Evolutionary conservation across 2,797 vertebrate species (phyloP).

Genomic region (Cirrhinus molitorella): DNA sequence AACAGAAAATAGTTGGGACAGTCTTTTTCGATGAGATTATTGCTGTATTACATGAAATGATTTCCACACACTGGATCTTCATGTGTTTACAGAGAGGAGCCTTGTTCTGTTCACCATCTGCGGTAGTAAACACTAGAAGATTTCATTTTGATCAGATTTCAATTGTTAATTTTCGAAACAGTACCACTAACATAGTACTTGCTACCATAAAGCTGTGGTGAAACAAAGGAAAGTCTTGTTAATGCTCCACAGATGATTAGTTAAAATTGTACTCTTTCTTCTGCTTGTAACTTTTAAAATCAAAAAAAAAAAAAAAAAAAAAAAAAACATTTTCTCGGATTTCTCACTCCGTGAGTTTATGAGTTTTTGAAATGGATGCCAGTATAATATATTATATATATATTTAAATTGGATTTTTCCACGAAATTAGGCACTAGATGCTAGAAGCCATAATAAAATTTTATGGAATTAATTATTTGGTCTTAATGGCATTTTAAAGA

Average conservation of each 20-base stretch:
- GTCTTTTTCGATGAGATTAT: conserved; percentile 16
- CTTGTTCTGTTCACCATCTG: conserved; percentile 50
- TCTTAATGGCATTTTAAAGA: no score
- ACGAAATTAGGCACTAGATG: no score
- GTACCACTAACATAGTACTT: background rate
- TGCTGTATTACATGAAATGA: conserved; percentile 7
- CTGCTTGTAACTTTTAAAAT: background rate
- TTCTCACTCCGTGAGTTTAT: background rate
- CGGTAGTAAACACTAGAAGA: conserved; percentile 33
- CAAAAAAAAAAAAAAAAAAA: no score
- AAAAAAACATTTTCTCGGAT: background rate
- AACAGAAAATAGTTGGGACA: conserved; percentile 31
- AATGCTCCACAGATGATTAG: background rate
- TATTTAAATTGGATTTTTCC: no score
- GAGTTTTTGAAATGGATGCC: background rate
- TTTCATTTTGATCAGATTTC: conserved; percentile 33
- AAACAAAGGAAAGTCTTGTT: background rate
- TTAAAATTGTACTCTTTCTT: background rate
- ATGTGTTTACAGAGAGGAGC: conserved; percentile 28
- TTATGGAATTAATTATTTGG: no score
- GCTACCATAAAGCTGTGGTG: no score
- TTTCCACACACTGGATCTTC: conserved; percentile 47
- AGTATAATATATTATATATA: background rate
- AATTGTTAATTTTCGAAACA: background rate
- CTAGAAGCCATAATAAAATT: no score